These are phyloP conservation scores for Parnassius apollo DNA, from an alignment of 2,888 invertebrate species.

Conservation along the genomic window DNA sequence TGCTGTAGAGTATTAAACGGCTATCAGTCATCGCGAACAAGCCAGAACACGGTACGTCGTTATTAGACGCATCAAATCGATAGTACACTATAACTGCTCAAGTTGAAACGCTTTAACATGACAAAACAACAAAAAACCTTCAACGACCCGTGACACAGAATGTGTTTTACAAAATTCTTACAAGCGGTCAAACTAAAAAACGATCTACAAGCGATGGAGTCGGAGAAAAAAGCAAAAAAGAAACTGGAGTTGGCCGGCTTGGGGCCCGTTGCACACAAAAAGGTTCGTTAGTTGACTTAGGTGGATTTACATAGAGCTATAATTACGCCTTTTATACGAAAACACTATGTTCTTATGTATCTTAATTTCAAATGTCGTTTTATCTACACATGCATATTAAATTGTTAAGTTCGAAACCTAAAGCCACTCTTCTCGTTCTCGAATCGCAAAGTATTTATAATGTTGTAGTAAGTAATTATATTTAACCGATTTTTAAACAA, in stretches of 20 bases:
- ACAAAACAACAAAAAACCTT: conserved; percentile 24
- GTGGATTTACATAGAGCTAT: conserved; percentile 39
- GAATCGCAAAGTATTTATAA: too few species aligned
- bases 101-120: conserved; percentile 27
- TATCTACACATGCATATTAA: too few species aligned
- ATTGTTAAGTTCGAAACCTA: background rate
- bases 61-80: conserved; percentile 28
- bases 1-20: conserved; percentile 11
- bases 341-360: too few species aligned
- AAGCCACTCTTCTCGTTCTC: background rate
- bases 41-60: conserved; percentile 17
- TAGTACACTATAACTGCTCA: conserved; percentile 22
- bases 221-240: conserved; percentile 34
- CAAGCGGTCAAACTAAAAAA: conserved; percentile 38
- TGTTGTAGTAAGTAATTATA: too few species aligned
- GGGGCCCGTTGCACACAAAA: conserved; percentile 38
- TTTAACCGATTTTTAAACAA: too few species aligned
- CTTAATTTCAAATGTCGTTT: too few species aligned
- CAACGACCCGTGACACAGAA: conserved; percentile 41
- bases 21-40: conserved; percentile 24
- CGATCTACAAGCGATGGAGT: conserved; percentile 26
- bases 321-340: background rate
- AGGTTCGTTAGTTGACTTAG: conserved; percentile 42
- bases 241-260: conserved; percentile 22
- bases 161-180: conserved; percentile 57